phyloP scores from a whole-genome alignment of 2,888 invertebrate species.

The Athetis lepigone region DNA sequence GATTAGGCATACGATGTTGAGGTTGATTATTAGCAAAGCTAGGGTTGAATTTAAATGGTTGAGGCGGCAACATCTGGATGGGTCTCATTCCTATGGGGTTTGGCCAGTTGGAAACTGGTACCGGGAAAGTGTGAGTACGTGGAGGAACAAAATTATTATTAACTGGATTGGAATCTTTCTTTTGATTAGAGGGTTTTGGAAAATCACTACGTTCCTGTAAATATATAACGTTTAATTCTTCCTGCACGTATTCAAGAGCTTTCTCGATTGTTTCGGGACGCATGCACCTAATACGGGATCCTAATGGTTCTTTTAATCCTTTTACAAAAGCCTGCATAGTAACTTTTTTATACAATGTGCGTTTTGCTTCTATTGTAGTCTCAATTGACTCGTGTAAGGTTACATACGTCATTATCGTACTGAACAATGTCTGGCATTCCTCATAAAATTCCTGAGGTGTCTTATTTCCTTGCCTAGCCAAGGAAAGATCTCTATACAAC shows the following conservation, averaged over 20 bases:
- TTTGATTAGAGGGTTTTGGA: neutral
- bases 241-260: neutral
- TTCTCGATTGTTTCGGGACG: neutral
- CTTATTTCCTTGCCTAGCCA: no score
- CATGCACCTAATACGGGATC: no score
- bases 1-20: neutral
- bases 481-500: no score
- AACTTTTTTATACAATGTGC: no score
- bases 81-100: neutral
- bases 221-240: conserved; percentile 1
- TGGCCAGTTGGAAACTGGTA: conserved; percentile 8
- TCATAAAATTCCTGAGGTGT: no score
- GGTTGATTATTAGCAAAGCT: neutral
- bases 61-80: neutral
- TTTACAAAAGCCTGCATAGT: no score
- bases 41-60: conserved; percentile 10
- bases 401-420: no score
- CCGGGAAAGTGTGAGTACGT: neutral
- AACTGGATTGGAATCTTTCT: neutral
- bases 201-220: conserved; percentile 4
- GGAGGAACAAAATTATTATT: neutral
- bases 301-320: no score
- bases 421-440: no score
- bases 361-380: no score
- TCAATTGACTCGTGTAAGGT: no score